phyloP scores from a whole-genome alignment of 2,113 vertebrate genomes.

The Ondatra zibethicus region DNA sequence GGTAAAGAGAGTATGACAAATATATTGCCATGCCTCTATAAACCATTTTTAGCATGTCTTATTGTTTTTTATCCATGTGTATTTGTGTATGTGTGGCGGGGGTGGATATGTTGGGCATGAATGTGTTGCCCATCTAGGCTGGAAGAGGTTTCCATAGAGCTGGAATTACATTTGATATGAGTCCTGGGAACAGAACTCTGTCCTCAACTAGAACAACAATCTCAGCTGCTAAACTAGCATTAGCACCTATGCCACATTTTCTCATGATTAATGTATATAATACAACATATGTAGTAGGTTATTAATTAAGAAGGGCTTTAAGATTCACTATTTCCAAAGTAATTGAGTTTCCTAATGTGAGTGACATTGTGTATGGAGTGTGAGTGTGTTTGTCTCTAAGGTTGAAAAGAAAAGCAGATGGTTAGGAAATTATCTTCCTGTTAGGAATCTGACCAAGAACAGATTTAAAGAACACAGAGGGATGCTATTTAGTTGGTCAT shows the following conservation, averaged over 20 bases:
- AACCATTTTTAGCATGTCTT: not conserved
- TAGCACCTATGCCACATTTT: not conserved
- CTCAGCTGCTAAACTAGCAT: not conserved
- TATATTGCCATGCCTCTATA: not conserved
- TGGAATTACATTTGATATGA: not conserved
- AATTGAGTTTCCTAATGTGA: not conserved
- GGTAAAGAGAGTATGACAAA: not conserved
- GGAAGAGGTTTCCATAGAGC: not conserved
- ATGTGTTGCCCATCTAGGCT: not conserved
- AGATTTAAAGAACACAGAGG: not conserved
- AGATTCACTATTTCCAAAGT: not conserved
- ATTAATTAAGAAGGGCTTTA: not conserved
- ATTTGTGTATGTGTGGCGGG: not conserved
- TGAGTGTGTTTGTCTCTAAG: not conserved
- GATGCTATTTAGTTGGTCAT: not conserved
- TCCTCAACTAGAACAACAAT: not conserved
- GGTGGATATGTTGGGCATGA: not conserved
- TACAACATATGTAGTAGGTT: not conserved
- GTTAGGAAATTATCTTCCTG: accelerated
- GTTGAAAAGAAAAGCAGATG: not conserved
- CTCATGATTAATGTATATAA: not conserved
- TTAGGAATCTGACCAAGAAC: not conserved
- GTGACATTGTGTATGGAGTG: not conserved
- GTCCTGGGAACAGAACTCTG: not conserved
- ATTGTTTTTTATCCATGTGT: not conserved